Evolutionary conservation across 1,140 invertebrate species (phyloP).

Genomic region (Bradysia coprophila): DNA sequence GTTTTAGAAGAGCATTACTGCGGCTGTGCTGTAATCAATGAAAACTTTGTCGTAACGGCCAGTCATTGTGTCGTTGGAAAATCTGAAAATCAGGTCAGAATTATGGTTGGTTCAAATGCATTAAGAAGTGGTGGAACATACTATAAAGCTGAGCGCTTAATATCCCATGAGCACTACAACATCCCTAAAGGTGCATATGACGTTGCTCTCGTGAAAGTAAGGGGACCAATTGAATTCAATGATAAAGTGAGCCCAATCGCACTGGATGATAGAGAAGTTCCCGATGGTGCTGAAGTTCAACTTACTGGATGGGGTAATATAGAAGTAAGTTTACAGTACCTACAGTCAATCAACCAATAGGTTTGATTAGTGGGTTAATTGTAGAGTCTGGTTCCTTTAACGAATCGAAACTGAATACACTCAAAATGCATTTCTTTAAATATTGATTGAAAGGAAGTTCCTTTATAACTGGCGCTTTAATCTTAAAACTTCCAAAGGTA

Average conservation of each 20-base stretch:
- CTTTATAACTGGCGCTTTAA: neutral
- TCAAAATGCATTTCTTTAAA: neutral
- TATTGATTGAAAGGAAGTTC: neutral
- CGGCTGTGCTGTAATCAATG: constrained; percentile 18
- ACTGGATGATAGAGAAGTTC: too few species aligned
- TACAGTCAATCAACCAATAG: too few species aligned
- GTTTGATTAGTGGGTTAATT: too few species aligned
- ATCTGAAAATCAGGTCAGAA: too few species aligned
- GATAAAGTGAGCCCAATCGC: neutral
- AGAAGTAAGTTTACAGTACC: too few species aligned
- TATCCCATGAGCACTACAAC: neutral
- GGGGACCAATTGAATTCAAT: neutral
- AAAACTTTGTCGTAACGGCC: constrained; percentile 23
- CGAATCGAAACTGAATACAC: neutral
- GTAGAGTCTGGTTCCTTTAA: neutral
- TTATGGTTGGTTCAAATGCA: neutral
- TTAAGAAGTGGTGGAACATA: neutral
- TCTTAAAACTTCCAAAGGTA: neutral
- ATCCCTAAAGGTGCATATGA: neutral
- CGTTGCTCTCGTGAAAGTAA: neutral
- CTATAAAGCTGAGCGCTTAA: neutral
- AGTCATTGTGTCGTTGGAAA: constrained; percentile 23
- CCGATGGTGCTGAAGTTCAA: neutral
- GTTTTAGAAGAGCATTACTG: constrained; percentile 26
- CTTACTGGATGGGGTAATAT: neutral